Evolutionary conservation across 1,140 invertebrate genomes (phyloP).

Genomic region (Scaptomyza pallida): DNA sequence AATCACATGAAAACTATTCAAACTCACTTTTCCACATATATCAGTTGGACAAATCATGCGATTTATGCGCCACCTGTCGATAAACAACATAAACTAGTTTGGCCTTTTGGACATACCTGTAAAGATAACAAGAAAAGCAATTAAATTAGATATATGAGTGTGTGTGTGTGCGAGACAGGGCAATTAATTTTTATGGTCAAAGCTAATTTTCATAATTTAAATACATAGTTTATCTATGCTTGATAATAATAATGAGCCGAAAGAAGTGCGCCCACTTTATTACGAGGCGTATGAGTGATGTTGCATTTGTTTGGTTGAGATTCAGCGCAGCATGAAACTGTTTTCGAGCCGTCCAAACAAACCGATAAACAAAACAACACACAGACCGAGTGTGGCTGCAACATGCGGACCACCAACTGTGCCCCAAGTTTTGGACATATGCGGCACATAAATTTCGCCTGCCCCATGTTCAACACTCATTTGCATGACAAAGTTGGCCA

Average conservation of each 20-base stretch:
- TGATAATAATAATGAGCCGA: constrained; percentile 29
- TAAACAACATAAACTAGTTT: not conserved
- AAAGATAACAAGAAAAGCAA: constrained; percentile 61
- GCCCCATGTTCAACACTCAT: constrained; percentile 60
- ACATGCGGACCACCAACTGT: constrained; percentile 59
- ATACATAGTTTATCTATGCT: constrained; percentile 27
- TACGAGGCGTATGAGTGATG: constrained; percentile 63
- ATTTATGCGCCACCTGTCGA: constrained; percentile 51
- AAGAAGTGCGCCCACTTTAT: too few species aligned
- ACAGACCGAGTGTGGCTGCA: not conserved
- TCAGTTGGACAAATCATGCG: constrained; percentile 33
- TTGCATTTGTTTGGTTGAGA: constrained; percentile 21
- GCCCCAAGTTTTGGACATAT: constrained; percentile 52
- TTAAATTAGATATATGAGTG: constrained; percentile 36
- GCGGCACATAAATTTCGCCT: constrained; percentile 63
- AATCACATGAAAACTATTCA: constrained; percentile 71
- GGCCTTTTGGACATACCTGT: constrained; percentile 56
- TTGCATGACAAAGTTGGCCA: constrained; percentile 80
- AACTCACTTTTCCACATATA: constrained; percentile 58
- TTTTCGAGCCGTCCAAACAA: constrained; percentile 38
- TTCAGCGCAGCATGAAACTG: constrained; percentile 60
- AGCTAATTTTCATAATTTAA: constrained; percentile 60
- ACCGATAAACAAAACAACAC: constrained; percentile 16
- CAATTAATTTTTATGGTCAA: constrained; percentile 55
- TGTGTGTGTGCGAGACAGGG: constrained; percentile 5